phyloP scores from a whole-genome alignment of 2,888 invertebrate genomes.

The Trissolcus japonicus region DNA sequence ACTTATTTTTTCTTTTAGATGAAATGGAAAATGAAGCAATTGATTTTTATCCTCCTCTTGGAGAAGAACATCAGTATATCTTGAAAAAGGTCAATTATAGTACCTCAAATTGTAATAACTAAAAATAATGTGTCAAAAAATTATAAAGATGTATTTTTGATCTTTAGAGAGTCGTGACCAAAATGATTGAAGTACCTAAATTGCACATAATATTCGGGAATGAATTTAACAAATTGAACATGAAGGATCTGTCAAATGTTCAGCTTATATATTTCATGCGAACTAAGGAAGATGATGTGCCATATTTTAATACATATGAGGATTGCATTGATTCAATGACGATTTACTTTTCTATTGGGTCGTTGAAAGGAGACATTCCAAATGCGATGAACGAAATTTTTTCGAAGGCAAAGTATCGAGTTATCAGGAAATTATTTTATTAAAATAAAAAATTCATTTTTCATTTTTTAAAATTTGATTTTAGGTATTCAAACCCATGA shows the following conservation, averaged over 20 bases:
- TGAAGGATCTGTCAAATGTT: slow-evolving; percentile 75
- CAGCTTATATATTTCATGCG: slow-evolving; percentile 85
- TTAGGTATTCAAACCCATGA: not conserved
- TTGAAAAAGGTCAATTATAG: no score
- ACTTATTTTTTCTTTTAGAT: not conserved
- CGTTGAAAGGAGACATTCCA: slow-evolving; percentile 81
- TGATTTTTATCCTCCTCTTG: no score
- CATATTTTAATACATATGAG: slow-evolving; percentile 78
- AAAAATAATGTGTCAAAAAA: slow-evolving; percentile 3
- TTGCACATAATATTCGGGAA: slow-evolving; percentile 83
- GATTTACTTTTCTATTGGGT: slow-evolving; percentile 83
- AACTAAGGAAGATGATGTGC: slow-evolving; percentile 79
- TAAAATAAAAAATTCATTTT: not conserved
- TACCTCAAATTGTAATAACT: slow-evolving; percentile 76
- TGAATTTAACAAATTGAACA: slow-evolving; percentile 77
- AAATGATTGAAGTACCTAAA: slow-evolving; percentile 78
- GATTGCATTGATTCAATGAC: slow-evolving; percentile 83
- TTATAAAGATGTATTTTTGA: no score
- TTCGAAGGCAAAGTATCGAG: slow-evolving; percentile 61
- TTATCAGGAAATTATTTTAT: no score
- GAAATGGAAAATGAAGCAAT: not conserved
- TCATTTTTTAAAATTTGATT: not conserved
- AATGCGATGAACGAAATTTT: slow-evolving; percentile 73
- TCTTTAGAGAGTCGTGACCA: slow-evolving; percentile 63
- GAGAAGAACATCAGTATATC: no score